Conservation (phyloP, 2,888 invertebrate genomes). For the Polyommatus iphigenia region DNA sequence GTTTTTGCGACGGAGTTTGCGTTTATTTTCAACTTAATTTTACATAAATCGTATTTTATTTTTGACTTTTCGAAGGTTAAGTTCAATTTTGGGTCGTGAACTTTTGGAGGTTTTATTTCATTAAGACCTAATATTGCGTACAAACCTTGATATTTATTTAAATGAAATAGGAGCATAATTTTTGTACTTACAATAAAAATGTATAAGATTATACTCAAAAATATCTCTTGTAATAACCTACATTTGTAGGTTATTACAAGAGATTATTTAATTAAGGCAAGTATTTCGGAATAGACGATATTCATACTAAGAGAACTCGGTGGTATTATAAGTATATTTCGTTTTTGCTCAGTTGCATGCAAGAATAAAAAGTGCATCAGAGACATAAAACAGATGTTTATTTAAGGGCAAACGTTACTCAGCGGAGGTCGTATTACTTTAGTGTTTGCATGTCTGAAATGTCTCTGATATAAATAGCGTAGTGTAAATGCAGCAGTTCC, state of each 20-base stretch:
- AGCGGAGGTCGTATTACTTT: slow-evolving; percentile 38
- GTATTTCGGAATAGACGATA: background rate
- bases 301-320: background rate
- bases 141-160: background rate
- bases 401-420: slow-evolving; percentile 33
- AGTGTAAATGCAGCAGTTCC: slow-evolving; percentile 62
- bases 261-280: no score
- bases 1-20: slow-evolving; percentile 32
- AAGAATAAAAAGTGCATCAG: slow-evolving; percentile 20
- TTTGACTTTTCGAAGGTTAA: slow-evolving; percentile 21
- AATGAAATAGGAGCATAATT: background rate
- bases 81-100: slow-evolving; percentile 14
- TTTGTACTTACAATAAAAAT: background rate
- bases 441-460: slow-evolving; percentile 44
- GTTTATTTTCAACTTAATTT: slow-evolving; percentile 32
- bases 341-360: background rate
- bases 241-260: no score
- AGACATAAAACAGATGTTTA: slow-evolving; percentile 32
- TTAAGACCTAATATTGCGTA: background rate
- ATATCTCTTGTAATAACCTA: no score
- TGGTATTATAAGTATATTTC: background rate
- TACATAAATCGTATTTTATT: slow-evolving; percentile 25
- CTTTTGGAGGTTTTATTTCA: background rate
- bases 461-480: slow-evolving; percentile 53
- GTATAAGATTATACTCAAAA: background rate